Conservation (phyloP, 64 coral and sea anemone species). For the Porites lutea region DNA sequence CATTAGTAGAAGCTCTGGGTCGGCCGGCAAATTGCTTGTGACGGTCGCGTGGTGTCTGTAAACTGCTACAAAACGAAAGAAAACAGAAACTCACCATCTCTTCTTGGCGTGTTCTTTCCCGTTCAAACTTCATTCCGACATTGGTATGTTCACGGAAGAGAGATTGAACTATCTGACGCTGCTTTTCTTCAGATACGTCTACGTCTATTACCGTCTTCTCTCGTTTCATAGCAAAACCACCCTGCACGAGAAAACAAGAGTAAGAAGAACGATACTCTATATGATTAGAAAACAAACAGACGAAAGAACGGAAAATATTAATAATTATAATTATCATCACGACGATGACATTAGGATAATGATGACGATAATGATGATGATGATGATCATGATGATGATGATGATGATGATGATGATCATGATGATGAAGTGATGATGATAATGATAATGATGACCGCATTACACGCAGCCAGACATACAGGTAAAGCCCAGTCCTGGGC, state of each 20-base stretch:
- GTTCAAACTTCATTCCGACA: slow-evolving; percentile 93
- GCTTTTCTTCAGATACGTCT: slow-evolving; percentile 94
- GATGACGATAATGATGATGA: no score
- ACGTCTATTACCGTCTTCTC: slow-evolving; percentile 98
- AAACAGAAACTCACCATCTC: slow-evolving; percentile 78
- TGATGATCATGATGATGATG: no score
- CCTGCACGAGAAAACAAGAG: slow-evolving; percentile 12
- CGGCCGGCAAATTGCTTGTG: no score
- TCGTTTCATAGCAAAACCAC: slow-evolving; percentile 94
- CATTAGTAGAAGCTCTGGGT: no score
- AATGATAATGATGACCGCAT: no score
- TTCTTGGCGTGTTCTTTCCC: slow-evolving; percentile 93
- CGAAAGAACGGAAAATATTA: no score
- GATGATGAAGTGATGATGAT: no score
- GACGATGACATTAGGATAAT: no score
- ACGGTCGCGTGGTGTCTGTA: no score
- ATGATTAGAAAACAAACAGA: not conserved
- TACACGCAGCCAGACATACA: not conserved
- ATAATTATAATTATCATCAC: no score
- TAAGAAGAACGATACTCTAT: not conserved
- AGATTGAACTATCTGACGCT: slow-evolving; percentile 87
- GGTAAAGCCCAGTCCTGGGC: slow-evolving; percentile 59
- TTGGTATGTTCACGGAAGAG: slow-evolving; percentile 92
- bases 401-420: no score
- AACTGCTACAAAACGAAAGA: not conserved